Conservation (phyloP, 2,113 vertebrate genomes). For the Monopterus albus region DNA sequence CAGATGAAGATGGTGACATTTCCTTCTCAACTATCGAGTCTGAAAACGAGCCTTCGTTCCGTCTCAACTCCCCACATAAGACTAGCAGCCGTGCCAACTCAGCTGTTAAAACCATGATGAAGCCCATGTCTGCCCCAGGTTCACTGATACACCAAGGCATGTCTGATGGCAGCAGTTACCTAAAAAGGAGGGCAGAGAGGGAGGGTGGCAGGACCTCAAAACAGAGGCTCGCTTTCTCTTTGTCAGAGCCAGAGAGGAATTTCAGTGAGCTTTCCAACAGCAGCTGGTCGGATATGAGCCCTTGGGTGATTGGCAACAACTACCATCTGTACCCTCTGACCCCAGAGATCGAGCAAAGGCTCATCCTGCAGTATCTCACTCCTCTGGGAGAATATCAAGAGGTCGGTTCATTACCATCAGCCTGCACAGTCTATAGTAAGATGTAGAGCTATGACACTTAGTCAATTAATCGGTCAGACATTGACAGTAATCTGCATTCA, state of each 20-base stretch:
- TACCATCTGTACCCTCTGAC: slow-evolving; percentile 96
- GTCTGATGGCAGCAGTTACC: slow-evolving; percentile 76
- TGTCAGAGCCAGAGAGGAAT: slow-evolving; percentile 89
- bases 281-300: slow-evolving; percentile 99
- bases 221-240: slow-evolving; percentile 91
- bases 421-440: neutral
- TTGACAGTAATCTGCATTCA: too few species aligned
- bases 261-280: slow-evolving; percentile 98
- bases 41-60: slow-evolving; percentile 88
- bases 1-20: slow-evolving; percentile 49
- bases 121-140: slow-evolving; percentile 79
- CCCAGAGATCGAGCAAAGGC: slow-evolving; percentile 94
- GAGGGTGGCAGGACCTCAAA: slow-evolving; percentile 89
- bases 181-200: slow-evolving; percentile 84
- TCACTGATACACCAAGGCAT: slow-evolving; percentile 44
- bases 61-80: slow-evolving; percentile 86
- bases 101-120: slow-evolving; percentile 83
- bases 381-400: slow-evolving; percentile 98
- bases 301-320: slow-evolving; percentile 98
- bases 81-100: slow-evolving; percentile 86
- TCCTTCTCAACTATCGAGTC: slow-evolving; percentile 72
- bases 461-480: neutral
- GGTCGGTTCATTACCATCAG: slow-evolving; percentile 78
- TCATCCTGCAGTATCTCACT: slow-evolving; percentile 97
- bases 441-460: neutral